A percentile compares a stretch with the other conserved stretches of the same genome.
phyloP scores from a whole-genome alignment of 2,113 vertebrate genomes.

The Machaerirhynchus nigripectus region DNA sequence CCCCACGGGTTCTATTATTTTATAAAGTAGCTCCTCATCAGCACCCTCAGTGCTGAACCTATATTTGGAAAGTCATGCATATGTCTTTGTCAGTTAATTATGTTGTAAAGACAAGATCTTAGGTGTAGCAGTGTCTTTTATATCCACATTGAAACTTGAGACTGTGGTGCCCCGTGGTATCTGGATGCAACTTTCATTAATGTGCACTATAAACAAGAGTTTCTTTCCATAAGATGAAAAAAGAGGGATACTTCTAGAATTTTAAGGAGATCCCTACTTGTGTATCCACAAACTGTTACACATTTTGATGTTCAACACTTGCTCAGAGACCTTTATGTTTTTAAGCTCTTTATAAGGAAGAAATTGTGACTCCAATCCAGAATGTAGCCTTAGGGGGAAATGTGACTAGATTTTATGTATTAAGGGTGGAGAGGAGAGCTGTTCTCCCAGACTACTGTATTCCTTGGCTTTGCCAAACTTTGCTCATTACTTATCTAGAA shows the following conservation, averaged over 20 bases:
- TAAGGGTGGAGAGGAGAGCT: neutral
- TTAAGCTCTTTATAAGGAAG: neutral
- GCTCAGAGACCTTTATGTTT: neutral
- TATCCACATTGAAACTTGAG: neutral
- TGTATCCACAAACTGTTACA: neutral
- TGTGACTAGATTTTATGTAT: neutral
- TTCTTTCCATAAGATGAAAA: neutral
- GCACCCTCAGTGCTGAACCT: neutral
- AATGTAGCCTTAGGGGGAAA: neutral
- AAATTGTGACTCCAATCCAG: neutral
- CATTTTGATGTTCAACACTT: neutral
- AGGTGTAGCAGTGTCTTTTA: neutral
- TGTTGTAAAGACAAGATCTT: neutral
- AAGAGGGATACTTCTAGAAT: neutral
- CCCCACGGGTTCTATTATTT: neutral
- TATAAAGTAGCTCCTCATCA: neutral
- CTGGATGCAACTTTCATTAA: neutral
- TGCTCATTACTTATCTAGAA: neutral
- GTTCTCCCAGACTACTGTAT: neutral
- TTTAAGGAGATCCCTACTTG: neutral
- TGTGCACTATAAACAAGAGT: neutral
- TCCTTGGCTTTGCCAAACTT: neutral
- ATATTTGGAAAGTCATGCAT: neutral
- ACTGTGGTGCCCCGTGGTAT: accelerated
- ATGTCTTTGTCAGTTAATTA: neutral